Base-by-base conservation (phyloP, 2,888 invertebrate species). In the Hemistola chrysoprasaria region DNA sequence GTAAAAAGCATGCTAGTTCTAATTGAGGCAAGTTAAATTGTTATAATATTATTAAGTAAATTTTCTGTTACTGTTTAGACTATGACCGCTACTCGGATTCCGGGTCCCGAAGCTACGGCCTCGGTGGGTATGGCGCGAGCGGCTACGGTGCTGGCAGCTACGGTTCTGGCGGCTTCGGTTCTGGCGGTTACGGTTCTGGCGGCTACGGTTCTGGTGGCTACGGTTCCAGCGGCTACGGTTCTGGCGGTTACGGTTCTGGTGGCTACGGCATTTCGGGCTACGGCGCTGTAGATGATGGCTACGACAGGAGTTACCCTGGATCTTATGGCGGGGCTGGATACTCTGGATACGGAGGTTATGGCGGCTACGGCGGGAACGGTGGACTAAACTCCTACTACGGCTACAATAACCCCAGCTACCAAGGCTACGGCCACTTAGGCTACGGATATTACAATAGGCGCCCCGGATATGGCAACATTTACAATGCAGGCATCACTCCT, bases 291-390 rank as follows among this genome's bases (percentile, higher is more conserved):
- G 46, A 41, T 11, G 34, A 91, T 47, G 88, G 90, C 42, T 91
- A 92, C 54, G 91, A 90, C 66, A 91, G 91, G 21, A 91, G 91
- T 6, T 40, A 40, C 24, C 33, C 11, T 3, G 37, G 39, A 26
- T 38, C 38, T 3, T 34, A 31, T 5, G 30, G 28, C 9, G 25
- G 28, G 53, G 22, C 10, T n/a, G 35, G 16, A 16, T 16, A 41
- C 36, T 22, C 22, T 22, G 41, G 42, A 10, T 32, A 36, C n/a
- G 64, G 61, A 11, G 90, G 92, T 2, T 91, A 92, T 54, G 91
- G 91, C 1, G 92, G 92, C 1, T 90, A 90, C 50, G 87, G 90
- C 39, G 92, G 92, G 56, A 91, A 91, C 67, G 92, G 92, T 22
- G 92, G 92, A 10, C 65, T 91, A 0, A 78, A 67, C 32, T 91